Conservation (phyloP, 1,140 invertebrate species). For the Philopotamus ludificatus region DNA sequence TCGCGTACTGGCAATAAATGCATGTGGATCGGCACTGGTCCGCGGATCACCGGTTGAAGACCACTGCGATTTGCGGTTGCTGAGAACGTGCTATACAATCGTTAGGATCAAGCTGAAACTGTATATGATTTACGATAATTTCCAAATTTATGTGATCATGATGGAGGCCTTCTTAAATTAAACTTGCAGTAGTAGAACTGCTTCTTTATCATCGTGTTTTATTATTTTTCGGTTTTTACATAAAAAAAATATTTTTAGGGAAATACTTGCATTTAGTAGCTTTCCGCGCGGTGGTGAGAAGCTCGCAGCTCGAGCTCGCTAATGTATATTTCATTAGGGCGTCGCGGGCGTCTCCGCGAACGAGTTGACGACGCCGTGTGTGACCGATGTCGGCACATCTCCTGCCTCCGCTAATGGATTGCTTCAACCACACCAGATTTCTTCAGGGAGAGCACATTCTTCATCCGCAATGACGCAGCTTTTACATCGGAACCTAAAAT, state of each 20-base stretch:
- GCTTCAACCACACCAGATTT: slow-evolving; percentile 26
- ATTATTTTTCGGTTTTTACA: neutral
- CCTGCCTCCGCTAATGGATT: slow-evolving; percentile 24
- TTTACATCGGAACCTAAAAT: neutral
- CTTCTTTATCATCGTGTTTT: neutral
- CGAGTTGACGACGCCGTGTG: slow-evolving; percentile 32
- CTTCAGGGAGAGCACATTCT: neutral
- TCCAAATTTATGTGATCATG: too few species aligned
- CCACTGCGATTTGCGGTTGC: too few species aligned
- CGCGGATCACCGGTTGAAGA: too few species aligned
- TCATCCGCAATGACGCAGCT: neutral
- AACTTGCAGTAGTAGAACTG: too few species aligned
- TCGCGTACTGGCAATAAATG: too few species aligned
- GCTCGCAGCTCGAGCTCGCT: slow-evolving; percentile 24
- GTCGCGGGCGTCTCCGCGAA: slow-evolving; percentile 23
- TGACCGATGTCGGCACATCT: slow-evolving; percentile 35
- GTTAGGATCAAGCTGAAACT: too few species aligned
- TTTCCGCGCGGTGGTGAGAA: slow-evolving; percentile 18
- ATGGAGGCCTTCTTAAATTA: too few species aligned
- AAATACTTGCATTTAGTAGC: neutral
- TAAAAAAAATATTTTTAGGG: neutral
- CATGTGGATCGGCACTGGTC: too few species aligned
- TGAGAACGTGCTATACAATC: too few species aligned
- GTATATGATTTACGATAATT: too few species aligned
- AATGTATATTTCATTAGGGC: slow-evolving; percentile 39